Base-by-base conservation (phyloP, 2,797 vertebrate genomes). In the Pipistrellus pygmaeus region DNA sequence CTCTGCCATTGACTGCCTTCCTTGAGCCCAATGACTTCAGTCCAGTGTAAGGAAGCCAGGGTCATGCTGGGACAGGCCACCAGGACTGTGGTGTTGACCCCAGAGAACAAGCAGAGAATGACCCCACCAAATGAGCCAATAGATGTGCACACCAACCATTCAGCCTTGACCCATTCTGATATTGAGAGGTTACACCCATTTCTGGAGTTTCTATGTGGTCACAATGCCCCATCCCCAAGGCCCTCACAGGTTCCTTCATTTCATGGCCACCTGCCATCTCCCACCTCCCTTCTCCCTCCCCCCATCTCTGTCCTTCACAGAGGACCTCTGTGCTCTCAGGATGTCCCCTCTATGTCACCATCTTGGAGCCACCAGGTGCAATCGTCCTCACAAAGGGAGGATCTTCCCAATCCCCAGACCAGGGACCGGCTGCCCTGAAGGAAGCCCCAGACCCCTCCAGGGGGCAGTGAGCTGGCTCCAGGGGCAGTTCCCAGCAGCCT, bases 261-360 rank as follows among this genome's bases (percentile, higher is more conserved):
- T 64, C 62, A n/a, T 8, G 62, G 62, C 27, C 62, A 15, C 62
- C 15, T 53, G 51, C 17, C 51, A 53, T 53, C 51, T 53, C 18
- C 51, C 17, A 7, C 51, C 51, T 53, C 17, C 6, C 51, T 20
- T 17, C 51, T 53, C 5, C 18, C 51, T 53, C 51, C 18, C 51
- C n/a, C 44, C 11, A 6, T 68, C 6, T 20, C 66, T 21, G n/a
- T 9, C n/a, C 9, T 68, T 68, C 14, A 35, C 9, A 5, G 9
- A 20, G 18, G 32, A 68, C 9, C 18, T 32, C 62, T 20, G 32
- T 32, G 66, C 30, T 11, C 32, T 8, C 32, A 21, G 66, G 18
- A 2, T 35, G 17, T 68, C 8, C 18, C 32, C 0, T 68, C 8
- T 0, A 8, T 0, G 1, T 68, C 32, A 35, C 17, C 1, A 1